Evolutionary conservation across 2,888 invertebrate genomes (phyloP).

Genomic region (Helicoverpa assulta): DNA sequence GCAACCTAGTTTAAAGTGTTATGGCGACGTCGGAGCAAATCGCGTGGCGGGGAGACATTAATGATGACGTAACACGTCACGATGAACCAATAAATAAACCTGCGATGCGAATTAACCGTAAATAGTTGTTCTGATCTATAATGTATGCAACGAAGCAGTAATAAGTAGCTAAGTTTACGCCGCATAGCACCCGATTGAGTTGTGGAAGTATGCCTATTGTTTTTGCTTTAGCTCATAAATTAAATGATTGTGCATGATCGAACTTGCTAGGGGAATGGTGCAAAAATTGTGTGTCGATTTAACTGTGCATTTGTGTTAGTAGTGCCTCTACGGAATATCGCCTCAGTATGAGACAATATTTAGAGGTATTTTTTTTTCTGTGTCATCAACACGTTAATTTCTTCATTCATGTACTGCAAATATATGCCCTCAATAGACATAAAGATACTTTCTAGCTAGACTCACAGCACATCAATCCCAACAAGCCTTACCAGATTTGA

Average conservation of each 20-base stretch:
- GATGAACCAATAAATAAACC: slow-evolving; percentile 78
- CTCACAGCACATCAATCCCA: no score
- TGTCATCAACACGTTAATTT: no score
- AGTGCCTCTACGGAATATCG: not conserved
- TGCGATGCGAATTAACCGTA: slow-evolving; percentile 79
- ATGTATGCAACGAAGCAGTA: slow-evolving; percentile 61
- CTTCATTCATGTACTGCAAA: no score
- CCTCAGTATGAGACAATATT: not conserved
- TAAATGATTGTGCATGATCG: slow-evolving; percentile 59
- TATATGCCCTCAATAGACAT: no score
- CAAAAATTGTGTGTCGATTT: slow-evolving; percentile 40
- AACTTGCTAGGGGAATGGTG: slow-evolving; percentile 27
- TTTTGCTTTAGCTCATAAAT: slow-evolving; percentile 66
- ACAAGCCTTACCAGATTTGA: no score
- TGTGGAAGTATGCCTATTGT: slow-evolving; percentile 76
- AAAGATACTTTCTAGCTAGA: not conserved
- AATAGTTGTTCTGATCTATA: slow-evolving; percentile 75
- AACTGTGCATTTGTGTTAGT: not conserved
- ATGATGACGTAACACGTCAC: slow-evolving; percentile 80
- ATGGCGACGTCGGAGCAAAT: slow-evolving; percentile 79
- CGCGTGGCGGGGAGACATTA: slow-evolving; percentile 82
- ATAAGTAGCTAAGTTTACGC: slow-evolving; percentile 60
- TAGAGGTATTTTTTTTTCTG: no score
- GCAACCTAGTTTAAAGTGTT: slow-evolving; percentile 59
- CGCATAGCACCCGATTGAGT: slow-evolving; percentile 74